Percentiles rank a stretch among this genome's conserved stretches.
Conservation (phyloP, 1,140 invertebrate species). For the Monochamus saltuarius region DNA sequence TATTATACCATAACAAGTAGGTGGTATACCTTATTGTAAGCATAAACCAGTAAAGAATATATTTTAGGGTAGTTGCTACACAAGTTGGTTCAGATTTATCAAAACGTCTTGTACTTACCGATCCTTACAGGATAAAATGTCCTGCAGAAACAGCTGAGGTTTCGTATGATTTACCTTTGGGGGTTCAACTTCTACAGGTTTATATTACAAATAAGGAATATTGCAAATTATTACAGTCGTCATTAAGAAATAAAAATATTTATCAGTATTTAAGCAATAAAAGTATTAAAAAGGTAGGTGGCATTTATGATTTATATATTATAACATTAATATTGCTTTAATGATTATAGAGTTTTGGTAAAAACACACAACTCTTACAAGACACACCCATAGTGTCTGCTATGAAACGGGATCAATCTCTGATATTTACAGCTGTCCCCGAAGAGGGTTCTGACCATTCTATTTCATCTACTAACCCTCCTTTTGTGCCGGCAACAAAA, state of each 20-base stretch:
- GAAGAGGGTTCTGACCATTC: slow-evolving; percentile 60
- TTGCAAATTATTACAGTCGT: slow-evolving; percentile 54
- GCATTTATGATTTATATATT: not conserved
- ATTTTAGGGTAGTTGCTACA: slow-evolving; percentile 73
- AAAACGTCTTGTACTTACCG: slow-evolving; percentile 74
- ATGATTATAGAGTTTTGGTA: not conserved
- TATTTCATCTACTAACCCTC: slow-evolving; percentile 43
- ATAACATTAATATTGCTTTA: not conserved
- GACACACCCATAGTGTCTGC: slow-evolving; percentile 54
- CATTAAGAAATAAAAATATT: slow-evolving; percentile 30
- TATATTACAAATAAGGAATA: slow-evolving; percentile 68
- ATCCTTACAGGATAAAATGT: slow-evolving; percentile 78
- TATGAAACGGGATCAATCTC: slow-evolving; percentile 74
- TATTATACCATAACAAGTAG: slow-evolving; percentile 74
- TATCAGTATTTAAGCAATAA: slow-evolving; percentile 37
- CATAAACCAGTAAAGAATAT: slow-evolving; percentile 27
- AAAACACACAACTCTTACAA: slow-evolving; percentile 11
- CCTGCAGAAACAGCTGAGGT: slow-evolving; percentile 66
- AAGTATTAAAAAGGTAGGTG: slow-evolving; percentile 35
- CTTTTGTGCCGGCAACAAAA: slow-evolving; percentile 33
- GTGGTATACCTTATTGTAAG: not conserved
- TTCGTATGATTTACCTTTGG: slow-evolving; percentile 71
- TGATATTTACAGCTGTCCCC: slow-evolving; percentile 75
- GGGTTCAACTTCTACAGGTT: slow-evolving; percentile 75
- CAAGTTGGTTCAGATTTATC: slow-evolving; percentile 73